Percentiles rank a stretch among this genome's conserved stretches.
Evolutionary conservation across 1,140 invertebrate genomes (phyloP).

Genomic region (Bombus balteatus): DNA sequence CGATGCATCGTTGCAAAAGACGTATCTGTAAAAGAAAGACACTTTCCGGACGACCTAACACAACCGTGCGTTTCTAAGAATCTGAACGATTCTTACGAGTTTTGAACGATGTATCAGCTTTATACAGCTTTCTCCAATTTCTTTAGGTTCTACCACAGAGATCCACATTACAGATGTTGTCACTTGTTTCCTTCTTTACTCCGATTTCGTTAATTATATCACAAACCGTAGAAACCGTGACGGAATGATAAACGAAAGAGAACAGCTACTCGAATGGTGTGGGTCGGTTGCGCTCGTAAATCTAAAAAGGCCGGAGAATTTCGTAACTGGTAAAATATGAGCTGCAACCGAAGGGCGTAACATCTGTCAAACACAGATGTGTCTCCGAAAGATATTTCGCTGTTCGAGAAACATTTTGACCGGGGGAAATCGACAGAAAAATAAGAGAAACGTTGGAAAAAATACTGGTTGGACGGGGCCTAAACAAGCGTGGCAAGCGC

Average conservation of each 20-base stretch:
- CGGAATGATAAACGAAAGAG: background rate
- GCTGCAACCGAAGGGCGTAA: background rate
- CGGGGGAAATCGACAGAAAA: too few relatives aligned
- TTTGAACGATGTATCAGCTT: too few relatives aligned
- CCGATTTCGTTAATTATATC: too few relatives aligned
- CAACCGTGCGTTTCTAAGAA: too few relatives aligned
- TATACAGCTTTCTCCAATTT: too few relatives aligned
- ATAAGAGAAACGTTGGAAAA: background rate
- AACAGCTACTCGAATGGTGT: background rate
- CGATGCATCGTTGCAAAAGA: too few relatives aligned
- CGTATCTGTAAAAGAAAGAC: too few relatives aligned
- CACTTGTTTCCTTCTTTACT: background rate
- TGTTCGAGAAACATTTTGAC: background rate
- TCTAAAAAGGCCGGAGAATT: background rate
- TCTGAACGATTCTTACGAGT: too few relatives aligned
- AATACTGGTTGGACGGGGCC: too few relatives aligned
- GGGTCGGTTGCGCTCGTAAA: background rate
- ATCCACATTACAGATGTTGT: background rate
- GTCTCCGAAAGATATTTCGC: background rate
- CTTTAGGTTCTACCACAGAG: background rate
- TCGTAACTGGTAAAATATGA: background rate
- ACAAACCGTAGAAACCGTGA: background rate
- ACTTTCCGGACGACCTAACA: too few relatives aligned
- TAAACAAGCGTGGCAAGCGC: background rate
- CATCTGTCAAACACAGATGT: constrained; percentile 12